A percentile compares a stretch with the other conserved stretches of the same genome.
These are phyloP conservation scores for Eledone cirrhosa DNA, from an alignment of 2,888 invertebrate species.

Conservation along the genomic window DNA sequence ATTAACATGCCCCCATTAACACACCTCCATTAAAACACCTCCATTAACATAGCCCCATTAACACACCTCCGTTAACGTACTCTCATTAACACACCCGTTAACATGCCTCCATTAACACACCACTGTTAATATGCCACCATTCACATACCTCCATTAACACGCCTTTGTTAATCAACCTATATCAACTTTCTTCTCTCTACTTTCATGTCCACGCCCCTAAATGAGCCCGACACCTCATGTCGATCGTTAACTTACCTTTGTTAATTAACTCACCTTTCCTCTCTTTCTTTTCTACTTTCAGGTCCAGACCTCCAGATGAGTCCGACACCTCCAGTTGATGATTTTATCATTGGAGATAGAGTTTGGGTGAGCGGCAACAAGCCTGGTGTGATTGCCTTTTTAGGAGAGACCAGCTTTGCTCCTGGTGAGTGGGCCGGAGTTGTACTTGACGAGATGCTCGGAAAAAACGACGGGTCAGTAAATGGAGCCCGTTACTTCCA, in stretches of 20 bases:
- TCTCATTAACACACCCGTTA: too few species aligned
- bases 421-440: slow-evolving; percentile 67
- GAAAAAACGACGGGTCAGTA: slow-evolving; percentile 67
- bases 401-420: slow-evolving; percentile 66
- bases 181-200: too few species aligned
- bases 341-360: slow-evolving; percentile 93
- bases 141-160: too few species aligned
- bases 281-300: slow-evolving; percentile 35
- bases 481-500: slow-evolving; percentile 66
- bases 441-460: slow-evolving; percentile 63
- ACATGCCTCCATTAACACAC: too few species aligned
- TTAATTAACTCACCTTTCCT: not conserved
- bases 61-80: too few species aligned
- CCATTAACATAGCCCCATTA: too few species aligned
- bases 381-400: slow-evolving; percentile 64
- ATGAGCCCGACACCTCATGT: too few species aligned
- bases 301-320: slow-evolving; percentile 48
- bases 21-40: too few species aligned
- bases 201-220: too few species aligned
- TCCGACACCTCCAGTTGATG: slow-evolving; percentile 72
- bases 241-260: not conserved
- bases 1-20: too few species aligned
- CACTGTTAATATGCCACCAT: too few species aligned
- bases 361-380: slow-evolving; percentile 76
- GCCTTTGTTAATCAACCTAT: too few species aligned